Conservation (phyloP, 2,797 vertebrate species). For the Ctenosaura bakeri region DNA sequence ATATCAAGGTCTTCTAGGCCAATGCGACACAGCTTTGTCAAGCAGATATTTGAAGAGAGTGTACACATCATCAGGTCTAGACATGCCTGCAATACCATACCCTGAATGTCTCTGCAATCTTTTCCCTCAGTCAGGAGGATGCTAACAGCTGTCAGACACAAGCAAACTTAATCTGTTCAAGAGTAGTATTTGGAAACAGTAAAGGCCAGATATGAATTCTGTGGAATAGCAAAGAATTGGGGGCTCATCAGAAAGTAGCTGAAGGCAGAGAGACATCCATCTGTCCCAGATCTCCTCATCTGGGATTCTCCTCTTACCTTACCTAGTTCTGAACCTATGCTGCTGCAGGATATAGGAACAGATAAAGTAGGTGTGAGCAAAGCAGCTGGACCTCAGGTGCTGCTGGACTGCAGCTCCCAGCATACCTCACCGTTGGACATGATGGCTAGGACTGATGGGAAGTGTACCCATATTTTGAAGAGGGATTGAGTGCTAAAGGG, state of each 20-base stretch:
- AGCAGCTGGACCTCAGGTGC: background rate
- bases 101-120: conserved; percentile 8
- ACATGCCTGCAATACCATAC: conserved; percentile 16
- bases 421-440: background rate
- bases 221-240: conserved; percentile 33
- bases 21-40: background rate
- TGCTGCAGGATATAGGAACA: background rate
- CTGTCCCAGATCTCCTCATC: conserved; percentile 34
- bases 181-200: conserved; percentile 58
- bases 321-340: background rate
- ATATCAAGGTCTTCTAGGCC: too few species aligned
- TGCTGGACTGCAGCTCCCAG: background rate
- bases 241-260: conserved; percentile 45
- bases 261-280: conserved; percentile 38
- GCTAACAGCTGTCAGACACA: conserved; percentile 54
- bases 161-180: conserved; percentile 50
- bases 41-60: background rate
- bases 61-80: background rate
- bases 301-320: background rate
- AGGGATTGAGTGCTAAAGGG: too few species aligned
- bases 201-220: conserved; percentile 42
- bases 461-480: too few species aligned
- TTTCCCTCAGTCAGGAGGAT: conserved; percentile 28
- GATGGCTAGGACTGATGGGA: background rate
- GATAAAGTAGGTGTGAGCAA: background rate